phyloP scores from a whole-genome alignment of 1,140 invertebrate genomes.

The Oryzaephilus surinamensis region DNA sequence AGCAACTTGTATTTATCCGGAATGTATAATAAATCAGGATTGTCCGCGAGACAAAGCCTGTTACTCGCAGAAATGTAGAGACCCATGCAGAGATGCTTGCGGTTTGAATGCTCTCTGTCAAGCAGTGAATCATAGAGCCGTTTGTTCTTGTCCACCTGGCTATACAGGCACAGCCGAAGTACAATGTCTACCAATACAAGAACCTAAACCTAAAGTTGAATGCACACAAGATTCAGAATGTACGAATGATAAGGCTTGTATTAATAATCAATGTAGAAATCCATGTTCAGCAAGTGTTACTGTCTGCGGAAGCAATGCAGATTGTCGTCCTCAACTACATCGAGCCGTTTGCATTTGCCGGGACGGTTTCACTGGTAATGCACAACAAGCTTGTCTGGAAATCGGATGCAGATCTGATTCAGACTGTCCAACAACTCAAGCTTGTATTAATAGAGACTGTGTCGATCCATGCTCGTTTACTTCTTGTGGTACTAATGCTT shows the following conservation, averaged over 20 bases:
- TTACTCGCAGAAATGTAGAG: slow-evolving; percentile 66
- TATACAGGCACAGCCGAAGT: slow-evolving; percentile 71
- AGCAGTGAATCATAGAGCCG: slow-evolving; percentile 66
- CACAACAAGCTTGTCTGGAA: slow-evolving; percentile 64
- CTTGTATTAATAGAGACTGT: slow-evolving; percentile 77
- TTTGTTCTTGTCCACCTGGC: slow-evolving; percentile 68
- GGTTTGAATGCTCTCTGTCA: slow-evolving; percentile 78
- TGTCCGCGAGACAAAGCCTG: slow-evolving; percentile 73
- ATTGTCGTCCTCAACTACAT: slow-evolving; percentile 70
- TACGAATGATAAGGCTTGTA: slow-evolving; percentile 71
- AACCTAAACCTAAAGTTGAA: slow-evolving; percentile 55
- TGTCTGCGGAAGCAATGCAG: slow-evolving; percentile 69
- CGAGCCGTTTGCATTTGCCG: slow-evolving; percentile 73
- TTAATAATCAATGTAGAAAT: slow-evolving; percentile 62
- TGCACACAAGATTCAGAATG: slow-evolving; percentile 73
- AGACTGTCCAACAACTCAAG: slow-evolving; percentile 70
- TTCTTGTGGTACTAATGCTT: slow-evolving; percentile 71
- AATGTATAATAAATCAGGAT: slow-evolving; percentile 75
- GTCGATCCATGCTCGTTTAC: slow-evolving; percentile 67
- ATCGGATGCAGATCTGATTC: slow-evolving; percentile 76
- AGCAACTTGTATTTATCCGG: slow-evolving; percentile 70
- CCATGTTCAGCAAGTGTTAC: slow-evolving; percentile 56
- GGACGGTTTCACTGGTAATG: slow-evolving; percentile 75
- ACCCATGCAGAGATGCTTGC: slow-evolving; percentile 71
- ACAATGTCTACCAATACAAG: slow-evolving; percentile 47